Evolutionary conservation across 35 echinoderm and acorn worm genomes (phyloP).

Genomic region (Acanthaster planci): DNA sequence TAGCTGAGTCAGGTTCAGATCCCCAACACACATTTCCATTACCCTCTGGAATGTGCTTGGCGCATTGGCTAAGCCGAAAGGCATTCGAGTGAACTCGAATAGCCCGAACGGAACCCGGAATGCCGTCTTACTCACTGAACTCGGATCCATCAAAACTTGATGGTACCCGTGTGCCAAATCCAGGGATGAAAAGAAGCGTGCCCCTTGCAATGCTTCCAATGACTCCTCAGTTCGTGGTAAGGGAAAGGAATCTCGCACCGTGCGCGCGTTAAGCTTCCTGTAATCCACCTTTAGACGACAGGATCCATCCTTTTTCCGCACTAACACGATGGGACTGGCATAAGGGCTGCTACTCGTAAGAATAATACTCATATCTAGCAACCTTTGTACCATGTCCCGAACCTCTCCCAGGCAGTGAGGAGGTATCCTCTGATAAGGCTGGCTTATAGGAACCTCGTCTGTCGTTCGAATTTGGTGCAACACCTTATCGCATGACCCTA

Average conservation of each 20-base stretch:
- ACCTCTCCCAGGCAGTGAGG: slow-evolving; percentile 7
- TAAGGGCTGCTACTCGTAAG: slow-evolving; percentile 35
- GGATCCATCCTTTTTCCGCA: slow-evolving; percentile 22
- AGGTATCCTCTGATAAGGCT: slow-evolving; percentile 24
- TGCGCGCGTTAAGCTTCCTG: slow-evolving; percentile 20
- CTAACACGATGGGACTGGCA: slow-evolving; percentile 44
- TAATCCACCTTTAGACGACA: slow-evolving; percentile 52
- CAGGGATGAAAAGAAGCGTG: slow-evolving; percentile 59
- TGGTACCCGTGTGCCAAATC: slow-evolving; percentile 74
- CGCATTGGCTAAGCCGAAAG: slow-evolving; percentile 51
- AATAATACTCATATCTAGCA: slow-evolving; percentile 16
- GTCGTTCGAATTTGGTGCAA: slow-evolving; percentile 7
- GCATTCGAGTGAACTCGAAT: slow-evolving; percentile 48
- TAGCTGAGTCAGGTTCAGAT: neutral
- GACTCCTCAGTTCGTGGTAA: slow-evolving; percentile 75
- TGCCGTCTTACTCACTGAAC: slow-evolving; percentile 63
- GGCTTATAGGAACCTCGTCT: slow-evolving; percentile 9
- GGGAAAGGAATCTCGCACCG: slow-evolving; percentile 51
- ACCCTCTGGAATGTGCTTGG: neutral
- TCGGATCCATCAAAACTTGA: slow-evolving; percentile 49
- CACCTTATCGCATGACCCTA: slow-evolving; percentile 15
- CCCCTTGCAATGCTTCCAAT: slow-evolving; percentile 53
- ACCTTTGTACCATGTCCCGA: slow-evolving; percentile 18
- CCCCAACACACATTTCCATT: neutral
- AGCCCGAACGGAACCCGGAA: slow-evolving; percentile 43